A percentile compares a stretch with the other conserved stretches of the same genome.
These are phyloP conservation scores for Parthenolecanium corni DNA, from an alignment of 2,888 invertebrate genomes.

Conservation along the genomic window DNA sequence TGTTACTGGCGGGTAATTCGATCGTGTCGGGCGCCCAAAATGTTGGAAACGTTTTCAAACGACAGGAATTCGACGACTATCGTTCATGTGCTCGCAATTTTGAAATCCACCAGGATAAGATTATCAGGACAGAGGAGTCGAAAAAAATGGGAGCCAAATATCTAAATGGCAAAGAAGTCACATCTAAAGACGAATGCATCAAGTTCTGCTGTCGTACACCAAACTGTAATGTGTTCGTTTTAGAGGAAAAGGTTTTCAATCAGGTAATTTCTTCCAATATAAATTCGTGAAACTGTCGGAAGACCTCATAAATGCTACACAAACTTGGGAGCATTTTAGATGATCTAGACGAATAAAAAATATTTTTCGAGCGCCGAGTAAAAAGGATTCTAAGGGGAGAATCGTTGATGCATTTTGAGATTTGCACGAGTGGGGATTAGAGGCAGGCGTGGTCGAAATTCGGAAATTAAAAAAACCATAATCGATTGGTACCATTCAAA, in stretches of 20 bases:
- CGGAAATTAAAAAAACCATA: no score
- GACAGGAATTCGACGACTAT: conserved; percentile 20
- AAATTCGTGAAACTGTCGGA: background rate
- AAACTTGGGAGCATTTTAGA: no score
- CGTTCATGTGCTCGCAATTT: conserved; percentile 48
- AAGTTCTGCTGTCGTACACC: conserved; percentile 77
- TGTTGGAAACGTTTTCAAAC: background rate
- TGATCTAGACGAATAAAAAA: no score
- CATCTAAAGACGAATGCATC: conserved; percentile 68
- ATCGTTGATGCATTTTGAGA: no score
- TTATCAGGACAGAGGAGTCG: conserved; percentile 82
- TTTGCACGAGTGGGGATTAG: no score
- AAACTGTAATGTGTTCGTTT: conserved; percentile 80
- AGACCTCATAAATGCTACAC: background rate
- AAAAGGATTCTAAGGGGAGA: no score
- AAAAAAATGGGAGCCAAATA: conserved; percentile 78
- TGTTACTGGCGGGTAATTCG: background rate
- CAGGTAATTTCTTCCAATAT: background rate
- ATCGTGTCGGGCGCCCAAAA: background rate
- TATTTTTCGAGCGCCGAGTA: no score
- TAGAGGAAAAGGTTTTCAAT: conserved; percentile 67
- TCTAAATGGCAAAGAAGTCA: conserved; percentile 71
- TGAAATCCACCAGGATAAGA: conserved; percentile 76
- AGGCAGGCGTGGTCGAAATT: no score
- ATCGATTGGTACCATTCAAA: no score